Base-by-base conservation (phyloP, 2,797 vertebrate genomes). In the Percopsis omiscomaycus region DNA sequence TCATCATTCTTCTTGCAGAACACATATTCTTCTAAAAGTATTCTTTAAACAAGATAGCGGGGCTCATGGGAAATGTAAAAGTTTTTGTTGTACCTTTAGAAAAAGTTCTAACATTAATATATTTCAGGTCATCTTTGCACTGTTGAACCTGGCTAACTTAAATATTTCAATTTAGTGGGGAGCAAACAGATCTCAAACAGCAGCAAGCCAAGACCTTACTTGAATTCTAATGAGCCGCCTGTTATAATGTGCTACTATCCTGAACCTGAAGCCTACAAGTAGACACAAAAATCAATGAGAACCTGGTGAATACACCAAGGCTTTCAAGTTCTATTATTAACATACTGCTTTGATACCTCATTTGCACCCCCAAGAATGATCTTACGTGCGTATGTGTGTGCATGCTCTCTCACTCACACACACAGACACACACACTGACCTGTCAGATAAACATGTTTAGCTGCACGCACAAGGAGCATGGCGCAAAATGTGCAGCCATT, bases 251-350 rank as follows among this genome's bases (percentile, higher is more conserved):
- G 22, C 61, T 59, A 15, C 3, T 61, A 75, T 80, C 72, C 51
- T 66, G 50, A 76, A 83, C 66, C 46, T 54, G 48, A 86, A 71
- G 57, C 61, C 58, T 64, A 77, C 68, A 42, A 37, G 37, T 15
- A 59, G 47, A 75, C 49, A 77, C 80, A 81, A 79, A 61, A 80
- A 74, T 78, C 73, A 67, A 62, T 12, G 1, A 54, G 65, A 67
- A 74, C 59, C 66, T 76, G 73, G 37, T 64, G 69, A 80, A 69
- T 74, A 65, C 54, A 73, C 63, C 14, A 22, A 66, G 58, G 59
- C 71, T 77, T 84, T 78, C 66, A 84, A 55, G 77, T 76, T 73
- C 75, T 51, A 82, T 80, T 85, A 78, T 82, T 74, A 52, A 61
- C 67, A 72, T 27, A 49, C 54, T 29, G 64, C 74, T 87, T 84